Base-by-base conservation (phyloP, 1,140 invertebrate species). In the Panulirus ornatus region DNA sequence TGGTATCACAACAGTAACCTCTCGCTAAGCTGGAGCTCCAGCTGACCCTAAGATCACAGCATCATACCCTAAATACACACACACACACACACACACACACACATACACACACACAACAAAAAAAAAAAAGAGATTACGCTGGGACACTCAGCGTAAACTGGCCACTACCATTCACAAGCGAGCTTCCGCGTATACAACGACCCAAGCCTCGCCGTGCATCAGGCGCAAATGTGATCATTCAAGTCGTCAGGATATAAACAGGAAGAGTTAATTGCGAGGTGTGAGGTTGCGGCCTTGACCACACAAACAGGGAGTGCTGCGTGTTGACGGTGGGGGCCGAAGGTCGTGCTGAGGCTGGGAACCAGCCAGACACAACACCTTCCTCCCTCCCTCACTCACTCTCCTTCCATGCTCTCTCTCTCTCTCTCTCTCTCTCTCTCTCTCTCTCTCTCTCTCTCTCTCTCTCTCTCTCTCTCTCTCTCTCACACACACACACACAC, bases 361-460 rank as follows among this genome's bases (percentile, higher is more conserved):
- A 22, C n/a, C 27, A 63, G 19, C 51, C 81, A 83, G 81, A 83
- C 81, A 63, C 54, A 83, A 83, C 81, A 83, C 30, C 27, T 2
- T 27, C 76, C 51, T 54, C 51, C 78, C 47, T 71, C 70, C 0
- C 0, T 34, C 0, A 5, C 70, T 22, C 16, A 0, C 36, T 8
- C 36, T 14, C 34, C 5, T 51, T 36, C 44, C 27, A 34, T 36
- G 5, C 27, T 54, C 36, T 38, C 22, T 38, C 22, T 47, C 19
- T 40, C 30, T 19, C 40, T 34, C 40, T 63, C 38, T 22, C 51
- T 54, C 81, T 63, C 58, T 66, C 38, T 42, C 30, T 27, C 22
- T 27, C 36, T n/a, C 79, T n/a, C 22, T 11, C 54, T 42, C 34
- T 22, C 5, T 22, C 22, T 19, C 30, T 22, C 30, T 66, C 30